phyloP scores from a whole-genome alignment of 2,113 vertebrate species.

The Eolophus roseicapilla region DNA sequence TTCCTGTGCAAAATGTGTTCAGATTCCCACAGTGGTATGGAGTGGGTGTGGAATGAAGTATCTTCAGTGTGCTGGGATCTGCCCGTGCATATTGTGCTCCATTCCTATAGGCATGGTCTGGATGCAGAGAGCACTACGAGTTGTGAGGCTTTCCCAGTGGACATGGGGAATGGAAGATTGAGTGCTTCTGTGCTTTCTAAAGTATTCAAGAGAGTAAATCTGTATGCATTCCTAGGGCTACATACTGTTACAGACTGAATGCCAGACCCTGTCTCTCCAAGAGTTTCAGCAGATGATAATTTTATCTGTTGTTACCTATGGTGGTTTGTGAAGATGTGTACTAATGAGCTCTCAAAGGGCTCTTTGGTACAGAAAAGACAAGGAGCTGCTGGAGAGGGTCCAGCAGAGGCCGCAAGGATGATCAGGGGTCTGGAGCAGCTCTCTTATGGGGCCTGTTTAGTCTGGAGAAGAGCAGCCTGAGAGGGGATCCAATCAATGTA shows the following conservation, averaged over 20 bases:
- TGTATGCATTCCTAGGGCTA: neutral
- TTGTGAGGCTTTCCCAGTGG: neutral
- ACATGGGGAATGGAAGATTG: neutral
- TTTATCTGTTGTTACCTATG: neutral
- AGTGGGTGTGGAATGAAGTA: neutral
- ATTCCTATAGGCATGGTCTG: neutral
- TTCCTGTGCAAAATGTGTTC: neutral
- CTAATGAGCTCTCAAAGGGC: neutral
- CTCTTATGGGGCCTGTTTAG: neutral
- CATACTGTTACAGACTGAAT: neutral
- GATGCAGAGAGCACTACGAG: neutral
- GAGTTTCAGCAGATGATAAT: neutral
- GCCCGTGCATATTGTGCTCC: neutral
- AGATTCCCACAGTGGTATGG: neutral
- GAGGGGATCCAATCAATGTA: neutral
- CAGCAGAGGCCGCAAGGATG: neutral
- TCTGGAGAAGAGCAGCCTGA: neutral
- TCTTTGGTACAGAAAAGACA: neutral
- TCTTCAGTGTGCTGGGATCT: neutral
- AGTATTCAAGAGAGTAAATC: neutral
- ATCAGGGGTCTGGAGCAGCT: neutral
- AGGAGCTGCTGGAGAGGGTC: neutral
- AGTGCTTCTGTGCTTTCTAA: neutral
- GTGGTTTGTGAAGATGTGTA: neutral
- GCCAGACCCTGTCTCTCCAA: neutral